phyloP scores from a whole-genome alignment of 2,888 invertebrate species.

The Caenorhabditis parvicauda region DNA sequence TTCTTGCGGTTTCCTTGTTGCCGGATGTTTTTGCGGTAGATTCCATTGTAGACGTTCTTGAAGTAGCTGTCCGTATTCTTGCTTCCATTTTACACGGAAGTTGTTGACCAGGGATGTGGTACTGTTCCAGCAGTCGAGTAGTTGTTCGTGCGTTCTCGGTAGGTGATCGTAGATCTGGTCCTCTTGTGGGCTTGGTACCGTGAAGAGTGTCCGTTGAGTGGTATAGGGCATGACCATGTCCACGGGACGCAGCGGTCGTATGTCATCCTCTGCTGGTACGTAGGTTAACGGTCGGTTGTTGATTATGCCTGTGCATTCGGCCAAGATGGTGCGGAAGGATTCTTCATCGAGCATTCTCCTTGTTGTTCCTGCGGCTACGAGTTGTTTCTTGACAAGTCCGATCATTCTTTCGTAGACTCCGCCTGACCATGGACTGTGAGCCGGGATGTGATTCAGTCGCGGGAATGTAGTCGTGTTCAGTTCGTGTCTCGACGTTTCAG shows the following conservation, averaged over 20 bases:
- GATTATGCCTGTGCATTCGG: background rate
- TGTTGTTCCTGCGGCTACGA: constrained; percentile 3
- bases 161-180: background rate
- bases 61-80: constrained; percentile 6
- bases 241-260: constrained; percentile 5
- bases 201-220: no score
- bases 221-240: constrained; percentile 5
- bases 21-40: background rate
- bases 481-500: no score
- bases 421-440: constrained; percentile 65
- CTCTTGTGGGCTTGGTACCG: no score
- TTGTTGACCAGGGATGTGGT: background rate
- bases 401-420: constrained; percentile 65
- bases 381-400: constrained; percentile 22
- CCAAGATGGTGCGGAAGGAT: constrained; percentile 4
- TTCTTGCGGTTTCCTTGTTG: background rate
- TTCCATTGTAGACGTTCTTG: background rate
- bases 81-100: background rate
- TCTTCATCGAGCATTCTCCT: background rate
- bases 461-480: no score
- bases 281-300: constrained; percentile 7
- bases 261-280: background rate
- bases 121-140: constrained; percentile 4
- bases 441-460: no score
- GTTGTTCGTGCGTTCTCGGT: background rate